Evolutionary conservation across 2,888 invertebrate genomes (phyloP).

Genomic region (Heliconius aoede): DNA sequence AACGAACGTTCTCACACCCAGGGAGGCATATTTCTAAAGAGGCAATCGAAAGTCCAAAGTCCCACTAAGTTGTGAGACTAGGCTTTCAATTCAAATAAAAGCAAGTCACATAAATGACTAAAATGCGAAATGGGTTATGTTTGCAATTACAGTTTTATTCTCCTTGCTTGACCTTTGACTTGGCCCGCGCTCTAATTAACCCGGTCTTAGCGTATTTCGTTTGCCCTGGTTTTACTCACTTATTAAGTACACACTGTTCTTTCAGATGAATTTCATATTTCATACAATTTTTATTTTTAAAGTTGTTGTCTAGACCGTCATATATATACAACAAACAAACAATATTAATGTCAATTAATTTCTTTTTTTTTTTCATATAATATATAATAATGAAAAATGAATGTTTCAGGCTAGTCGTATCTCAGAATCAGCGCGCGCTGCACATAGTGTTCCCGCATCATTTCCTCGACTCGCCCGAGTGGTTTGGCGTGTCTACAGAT

Average conservation of each 20-base stretch:
- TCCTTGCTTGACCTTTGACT: conserved; percentile 36
- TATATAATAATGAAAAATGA: conserved; percentile 44
- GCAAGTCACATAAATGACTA: conserved; percentile 15
- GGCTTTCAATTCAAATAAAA: neutral
- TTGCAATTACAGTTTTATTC: conserved; percentile 34
- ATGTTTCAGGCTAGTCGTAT: conserved; percentile 88
- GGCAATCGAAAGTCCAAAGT: neutral
- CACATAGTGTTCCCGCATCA: conserved; percentile 94
- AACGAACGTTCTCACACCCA: too few species aligned
- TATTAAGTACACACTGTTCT: neutral
- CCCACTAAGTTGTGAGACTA: neutral
- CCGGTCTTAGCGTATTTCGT: conserved; percentile 37
- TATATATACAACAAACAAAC: too few species aligned
- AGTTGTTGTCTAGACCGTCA: neutral
- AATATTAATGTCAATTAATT: too few species aligned
- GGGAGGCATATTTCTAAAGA: too few species aligned
- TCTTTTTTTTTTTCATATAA: too few species aligned
- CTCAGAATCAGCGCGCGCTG: conserved; percentile 91
- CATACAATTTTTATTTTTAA: neutral
- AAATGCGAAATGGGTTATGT: conserved; percentile 26
- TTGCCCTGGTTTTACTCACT: conserved; percentile 15
- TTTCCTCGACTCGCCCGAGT: conserved; percentile 94
- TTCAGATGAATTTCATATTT: conserved; percentile 22
- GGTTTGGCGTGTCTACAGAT: conserved; percentile 94
- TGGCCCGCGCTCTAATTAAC: conserved; percentile 41